These are phyloP conservation scores for Trematomus loennbergii DNA, from an alignment of 2,113 vertebrate species.

Conservation along the genomic window DNA sequence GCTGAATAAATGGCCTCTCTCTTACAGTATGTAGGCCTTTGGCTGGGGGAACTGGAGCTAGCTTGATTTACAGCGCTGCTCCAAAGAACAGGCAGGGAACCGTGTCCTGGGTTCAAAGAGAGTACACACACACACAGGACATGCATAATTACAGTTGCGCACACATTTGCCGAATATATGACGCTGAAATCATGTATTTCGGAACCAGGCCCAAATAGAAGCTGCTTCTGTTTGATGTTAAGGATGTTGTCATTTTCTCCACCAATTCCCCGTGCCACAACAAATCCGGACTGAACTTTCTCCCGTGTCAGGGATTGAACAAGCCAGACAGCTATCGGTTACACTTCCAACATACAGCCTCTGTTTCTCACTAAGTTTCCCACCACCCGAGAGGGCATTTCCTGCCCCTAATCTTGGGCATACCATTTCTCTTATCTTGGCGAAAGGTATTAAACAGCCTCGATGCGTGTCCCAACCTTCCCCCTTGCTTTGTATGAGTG, in stretches of 20 bases:
- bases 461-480: slow-evolving; percentile 31
- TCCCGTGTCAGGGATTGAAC: slow-evolving; percentile 56
- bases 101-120: slow-evolving; percentile 49
- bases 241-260: slow-evolving; percentile 36
- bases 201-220: slow-evolving; percentile 8
- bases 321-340: slow-evolving; percentile 70
- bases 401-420: slow-evolving; percentile 68
- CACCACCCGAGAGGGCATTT: slow-evolving; percentile 75
- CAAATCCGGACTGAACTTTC: slow-evolving; percentile 54
- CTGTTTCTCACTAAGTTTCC: slow-evolving; percentile 68
- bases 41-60: slow-evolving; percentile 55
- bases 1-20: slow-evolving; percentile 53
- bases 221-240: slow-evolving; percentile 15
- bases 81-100: slow-evolving; percentile 59
- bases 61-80: slow-evolving; percentile 66
- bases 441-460: slow-evolving; percentile 71
- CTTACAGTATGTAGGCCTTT: slow-evolving; percentile 37
- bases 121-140: slow-evolving; percentile 31
- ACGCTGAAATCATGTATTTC: slow-evolving; percentile 1
- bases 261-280: slow-evolving; percentile 22
- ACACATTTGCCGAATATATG: slow-evolving; percentile 9
- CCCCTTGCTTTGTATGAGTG: slow-evolving; percentile 8
- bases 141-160: neutral
- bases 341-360: slow-evolving; percentile 65
- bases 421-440: slow-evolving; percentile 69